These are phyloP conservation scores for Danio albolineatus DNA, from an alignment of 2,797 vertebrate genomes.

Conservation along the genomic window DNA sequence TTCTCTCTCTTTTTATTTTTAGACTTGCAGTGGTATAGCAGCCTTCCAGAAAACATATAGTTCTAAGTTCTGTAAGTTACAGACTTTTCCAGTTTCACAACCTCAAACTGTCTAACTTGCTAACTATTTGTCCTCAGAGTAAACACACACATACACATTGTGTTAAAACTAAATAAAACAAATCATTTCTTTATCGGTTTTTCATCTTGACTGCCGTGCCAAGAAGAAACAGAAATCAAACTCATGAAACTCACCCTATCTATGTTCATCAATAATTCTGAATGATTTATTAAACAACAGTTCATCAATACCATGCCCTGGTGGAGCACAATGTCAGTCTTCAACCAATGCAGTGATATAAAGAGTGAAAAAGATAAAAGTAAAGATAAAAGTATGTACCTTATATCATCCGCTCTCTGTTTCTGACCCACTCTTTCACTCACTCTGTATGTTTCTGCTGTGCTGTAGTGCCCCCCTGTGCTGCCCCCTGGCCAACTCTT, in stretches of 20 bases:
- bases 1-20: neutral
- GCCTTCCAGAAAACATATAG: neutral
- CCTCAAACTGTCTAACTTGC: conserved; percentile 34
- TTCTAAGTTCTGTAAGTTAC: neutral
- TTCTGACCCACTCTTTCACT: conserved; percentile 40
- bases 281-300: conserved; percentile 16
- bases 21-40: conserved; percentile 17
- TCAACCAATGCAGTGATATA: neutral
- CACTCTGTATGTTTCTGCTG: conserved; percentile 23
- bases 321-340: neutral
- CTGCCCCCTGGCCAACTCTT: conserved; percentile 46
- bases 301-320: conserved; percentile 4
- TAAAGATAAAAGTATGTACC: conserved; percentile 30
- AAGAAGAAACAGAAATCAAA: neutral
- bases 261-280: neutral
- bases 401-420: conserved; percentile 46
- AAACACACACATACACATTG: conserved; percentile 4
- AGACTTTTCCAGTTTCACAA: conserved; percentile 25
- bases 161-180: neutral
- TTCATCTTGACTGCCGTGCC: neutral
- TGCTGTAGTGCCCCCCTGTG: conserved; percentile 18
- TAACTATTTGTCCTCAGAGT: conserved; percentile 5
- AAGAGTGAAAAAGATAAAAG: neutral
- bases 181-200: neutral
- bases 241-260: neutral